phyloP scores from a whole-genome alignment of 2,888 invertebrate species.

The Pristionchus arcanus region DNA sequence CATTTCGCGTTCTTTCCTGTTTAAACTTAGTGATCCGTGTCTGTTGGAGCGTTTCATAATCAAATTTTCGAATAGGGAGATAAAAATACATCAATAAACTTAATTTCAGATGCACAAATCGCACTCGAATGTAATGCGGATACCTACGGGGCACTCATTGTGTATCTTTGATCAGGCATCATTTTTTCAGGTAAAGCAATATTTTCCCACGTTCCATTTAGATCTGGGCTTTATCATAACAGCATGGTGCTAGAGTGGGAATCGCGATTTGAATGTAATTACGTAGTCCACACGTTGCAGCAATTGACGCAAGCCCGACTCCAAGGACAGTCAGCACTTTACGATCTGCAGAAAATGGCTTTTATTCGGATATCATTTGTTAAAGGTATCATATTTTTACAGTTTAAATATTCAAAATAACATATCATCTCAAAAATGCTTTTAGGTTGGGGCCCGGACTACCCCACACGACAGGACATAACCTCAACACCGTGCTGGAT shows the following conservation, averaged over 20 bases:
- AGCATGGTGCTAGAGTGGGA: no score
- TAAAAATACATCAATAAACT: background rate
- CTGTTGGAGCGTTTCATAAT: background rate
- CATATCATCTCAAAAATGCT: background rate
- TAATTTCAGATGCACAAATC: constrained; percentile 44
- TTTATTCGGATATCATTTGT: constrained; percentile 98
- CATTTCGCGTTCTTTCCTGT: background rate
- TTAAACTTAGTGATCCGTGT: background rate
- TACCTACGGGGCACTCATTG: constrained; percentile 94
- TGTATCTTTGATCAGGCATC: constrained; percentile 98
- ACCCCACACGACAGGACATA: constrained; percentile 94
- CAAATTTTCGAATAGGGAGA: background rate
- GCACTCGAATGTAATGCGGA: constrained; percentile 97
- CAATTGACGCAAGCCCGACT: constrained; percentile 89
- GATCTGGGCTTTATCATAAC: no score
- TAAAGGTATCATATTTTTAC: constrained; percentile 83
- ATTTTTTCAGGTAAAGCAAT: constrained; percentile 86
- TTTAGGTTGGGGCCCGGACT: constrained; percentile 95
- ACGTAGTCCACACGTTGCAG: constrained; percentile 49
- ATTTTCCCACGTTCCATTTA: no score
- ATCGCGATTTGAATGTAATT: background rate
- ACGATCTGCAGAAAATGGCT: constrained; percentile 98
- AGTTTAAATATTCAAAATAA: background rate
- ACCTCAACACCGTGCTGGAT: constrained; percentile 99
- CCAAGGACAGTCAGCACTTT: constrained; percentile 97